phyloP scores from a whole-genome alignment of 2,797 vertebrate genomes.

The Scarus forsteni region DNA sequence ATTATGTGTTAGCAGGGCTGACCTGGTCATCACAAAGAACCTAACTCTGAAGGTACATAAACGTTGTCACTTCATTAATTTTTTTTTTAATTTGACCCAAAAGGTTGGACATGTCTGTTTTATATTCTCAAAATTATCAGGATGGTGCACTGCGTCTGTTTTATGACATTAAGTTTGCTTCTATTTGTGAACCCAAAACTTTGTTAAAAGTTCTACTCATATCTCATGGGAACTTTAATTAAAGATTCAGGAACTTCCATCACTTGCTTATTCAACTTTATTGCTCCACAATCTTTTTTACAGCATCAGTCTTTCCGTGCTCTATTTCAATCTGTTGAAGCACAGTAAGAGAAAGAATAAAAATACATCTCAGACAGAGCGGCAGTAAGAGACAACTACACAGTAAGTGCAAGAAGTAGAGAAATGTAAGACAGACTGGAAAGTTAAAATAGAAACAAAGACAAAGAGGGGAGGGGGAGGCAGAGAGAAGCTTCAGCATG shows the following conservation, averaged over 20 bases:
- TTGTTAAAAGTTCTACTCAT: too few relatives aligned
- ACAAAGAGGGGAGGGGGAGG: conserved; percentile 8
- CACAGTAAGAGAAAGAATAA: background rate
- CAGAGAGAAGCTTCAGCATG: background rate
- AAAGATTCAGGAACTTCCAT: background rate
- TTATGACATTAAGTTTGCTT: too few relatives aligned
- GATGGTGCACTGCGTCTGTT: too few relatives aligned
- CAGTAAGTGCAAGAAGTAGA: conserved; percentile 2
- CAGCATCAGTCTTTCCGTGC: background rate
- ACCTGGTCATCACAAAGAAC: too few relatives aligned
- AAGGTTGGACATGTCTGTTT: too few relatives aligned
- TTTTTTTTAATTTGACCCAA: too few relatives aligned
- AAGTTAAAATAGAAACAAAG: conserved; percentile 20
- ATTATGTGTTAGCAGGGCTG: too few relatives aligned
- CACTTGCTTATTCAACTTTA: background rate
- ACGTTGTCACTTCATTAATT: too few relatives aligned
- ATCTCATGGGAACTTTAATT: background rate
- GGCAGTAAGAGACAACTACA: background rate
- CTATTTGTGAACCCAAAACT: too few relatives aligned
- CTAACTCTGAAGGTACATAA: too few relatives aligned
- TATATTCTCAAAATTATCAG: too few relatives aligned
- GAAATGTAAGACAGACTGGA: background rate
- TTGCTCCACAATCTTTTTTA: background rate
- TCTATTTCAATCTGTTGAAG: background rate
- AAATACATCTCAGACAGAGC: background rate